Conservation (phyloP, 2,888 invertebrate genomes). For the Epinotia ramella region DNA sequence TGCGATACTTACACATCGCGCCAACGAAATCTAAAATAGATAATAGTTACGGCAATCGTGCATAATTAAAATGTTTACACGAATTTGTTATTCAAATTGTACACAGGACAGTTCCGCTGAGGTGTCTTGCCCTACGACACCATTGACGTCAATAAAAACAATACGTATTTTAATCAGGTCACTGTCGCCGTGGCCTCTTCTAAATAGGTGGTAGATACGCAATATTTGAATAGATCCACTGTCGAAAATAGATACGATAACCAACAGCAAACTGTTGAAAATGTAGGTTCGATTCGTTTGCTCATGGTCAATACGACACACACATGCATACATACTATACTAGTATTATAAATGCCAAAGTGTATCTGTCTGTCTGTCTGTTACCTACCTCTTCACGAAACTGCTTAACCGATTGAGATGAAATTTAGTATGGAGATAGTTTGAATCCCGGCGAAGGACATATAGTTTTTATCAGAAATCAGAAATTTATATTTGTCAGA, state of each 20-base stretch:
- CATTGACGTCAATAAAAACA: slow-evolving; percentile 34
- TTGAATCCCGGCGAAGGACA: too few relatives aligned
- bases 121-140: slow-evolving; percentile 7
- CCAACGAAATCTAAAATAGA: not conserved
- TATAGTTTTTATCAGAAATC: too few relatives aligned
- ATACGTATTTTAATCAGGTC: not conserved
- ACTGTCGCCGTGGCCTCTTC: not conserved
- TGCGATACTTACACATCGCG: not conserved
- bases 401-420: too few relatives aligned
- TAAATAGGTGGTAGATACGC: not conserved
- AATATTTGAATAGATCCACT: not conserved
- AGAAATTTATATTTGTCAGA: too few relatives aligned
- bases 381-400: too few relatives aligned
- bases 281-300: too few relatives aligned
- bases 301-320: too few relatives aligned
- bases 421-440: too few relatives aligned
- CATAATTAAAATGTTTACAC: slow-evolving; percentile 1
- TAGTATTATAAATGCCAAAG: too few relatives aligned
- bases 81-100: slow-evolving; percentile 27
- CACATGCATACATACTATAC: too few relatives aligned
- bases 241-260: not conserved
- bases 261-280: too few relatives aligned
- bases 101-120: not conserved
- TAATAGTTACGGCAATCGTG: not conserved
- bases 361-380: too few relatives aligned